A percentile compares a stretch with the other conserved stretches of the same genome.
These are phyloP conservation scores for Ranitomeya variabilis DNA, from an alignment of 2,113 vertebrate genomes.

Conservation along the genomic window DNA sequence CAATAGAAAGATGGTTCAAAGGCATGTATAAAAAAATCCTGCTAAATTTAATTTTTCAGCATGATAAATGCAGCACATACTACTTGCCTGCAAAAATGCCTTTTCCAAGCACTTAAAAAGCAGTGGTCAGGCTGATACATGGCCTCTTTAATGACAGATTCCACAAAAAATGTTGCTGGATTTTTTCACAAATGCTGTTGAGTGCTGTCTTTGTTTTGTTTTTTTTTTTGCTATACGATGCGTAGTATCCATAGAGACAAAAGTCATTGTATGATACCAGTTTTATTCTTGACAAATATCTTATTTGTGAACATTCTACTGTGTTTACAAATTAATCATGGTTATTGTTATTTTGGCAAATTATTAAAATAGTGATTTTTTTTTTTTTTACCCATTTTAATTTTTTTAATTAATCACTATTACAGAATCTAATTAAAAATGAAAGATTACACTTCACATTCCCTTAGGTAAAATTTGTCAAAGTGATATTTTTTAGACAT, in stretches of 20 bases:
- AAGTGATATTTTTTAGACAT: slow-evolving; percentile 43
- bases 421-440: slow-evolving; percentile 48
- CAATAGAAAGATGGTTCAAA: too few relatives aligned
- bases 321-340: neutral
- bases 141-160: too few relatives aligned
- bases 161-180: too few relatives aligned
- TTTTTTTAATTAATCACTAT: slow-evolving; percentile 44
- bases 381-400: slow-evolving; percentile 21
- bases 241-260: too few relatives aligned
- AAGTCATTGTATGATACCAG: neutral
- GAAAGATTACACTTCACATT: slow-evolving; percentile 25
- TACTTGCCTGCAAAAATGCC: too few relatives aligned
- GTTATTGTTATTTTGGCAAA: neutral
- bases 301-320: neutral
- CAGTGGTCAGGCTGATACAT: too few relatives aligned
- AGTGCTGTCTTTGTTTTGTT: neutral
- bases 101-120: too few relatives aligned
- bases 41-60: too few relatives aligned
- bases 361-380: neutral
- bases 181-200: too few relatives aligned
- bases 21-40: too few relatives aligned
- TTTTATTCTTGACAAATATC: neutral
- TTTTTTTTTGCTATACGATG: neutral
- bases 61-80: too few relatives aligned
- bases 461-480: slow-evolving; percentile 47